These are phyloP conservation scores for Sarcophaga subvicina DNA, from an alignment of 2,888 invertebrate genomes.

Conservation along the genomic window DNA sequence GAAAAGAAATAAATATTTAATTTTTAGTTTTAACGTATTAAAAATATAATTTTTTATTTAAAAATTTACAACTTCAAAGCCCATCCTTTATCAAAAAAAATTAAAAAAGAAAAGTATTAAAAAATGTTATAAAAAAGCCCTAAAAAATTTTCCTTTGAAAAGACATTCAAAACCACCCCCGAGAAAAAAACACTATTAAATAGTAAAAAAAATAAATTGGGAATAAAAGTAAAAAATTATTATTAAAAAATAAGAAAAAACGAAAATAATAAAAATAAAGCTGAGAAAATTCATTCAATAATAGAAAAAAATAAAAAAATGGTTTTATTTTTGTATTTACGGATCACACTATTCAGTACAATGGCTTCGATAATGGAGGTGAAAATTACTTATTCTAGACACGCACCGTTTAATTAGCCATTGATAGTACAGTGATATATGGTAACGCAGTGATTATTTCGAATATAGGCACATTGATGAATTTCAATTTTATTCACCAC, in stretches of 20 bases:
- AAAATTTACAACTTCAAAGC: neutral
- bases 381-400: no score
- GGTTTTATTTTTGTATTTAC: neutral
- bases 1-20: neutral
- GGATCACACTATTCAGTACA: no score
- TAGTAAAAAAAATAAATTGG: constrained; percentile 49
- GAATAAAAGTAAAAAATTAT: constrained; percentile 18
- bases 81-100: neutral
- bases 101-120: neutral
- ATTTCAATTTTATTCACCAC: no score
- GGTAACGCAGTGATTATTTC: no score
- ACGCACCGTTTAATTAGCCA: no score
- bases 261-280: constrained; percentile 45
- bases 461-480: no score
- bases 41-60: neutral
- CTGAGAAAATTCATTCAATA: constrained; percentile 43
- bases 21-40: neutral
- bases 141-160: constrained; percentile 12
- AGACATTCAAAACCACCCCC: constrained; percentile 30
- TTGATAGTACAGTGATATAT: no score
- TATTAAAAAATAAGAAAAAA: constrained; percentile 29
- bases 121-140: neutral
- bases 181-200: constrained; percentile 40
- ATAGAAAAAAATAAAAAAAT: constrained; percentile 1
- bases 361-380: no score